Evolutionary conservation across 2,888 invertebrate species (phyloP).

Genomic region (Girardia tigrina): DNA sequence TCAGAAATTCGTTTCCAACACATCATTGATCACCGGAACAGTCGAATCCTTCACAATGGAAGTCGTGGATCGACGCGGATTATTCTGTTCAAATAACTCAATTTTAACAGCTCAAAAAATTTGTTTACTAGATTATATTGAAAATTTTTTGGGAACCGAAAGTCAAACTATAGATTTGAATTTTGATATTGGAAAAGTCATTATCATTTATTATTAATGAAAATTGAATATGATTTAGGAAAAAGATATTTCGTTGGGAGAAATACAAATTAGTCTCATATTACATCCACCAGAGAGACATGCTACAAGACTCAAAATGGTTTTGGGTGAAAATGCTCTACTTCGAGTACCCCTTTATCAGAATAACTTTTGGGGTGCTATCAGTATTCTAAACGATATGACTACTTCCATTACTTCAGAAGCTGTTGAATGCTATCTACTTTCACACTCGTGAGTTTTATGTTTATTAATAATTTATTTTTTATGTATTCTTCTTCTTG

Average conservation of each 20-base stretch:
- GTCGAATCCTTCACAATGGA: slow-evolving; percentile 10
- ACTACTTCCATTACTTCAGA: not conserved
- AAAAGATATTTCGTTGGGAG: slow-evolving; percentile 13
- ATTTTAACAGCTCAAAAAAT: slow-evolving; percentile 9
- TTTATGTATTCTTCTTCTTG: too few relatives aligned
- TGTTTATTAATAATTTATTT: too few relatives aligned
- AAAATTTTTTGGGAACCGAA: not conserved
- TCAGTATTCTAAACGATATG: not conserved
- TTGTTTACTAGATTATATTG: not conserved
- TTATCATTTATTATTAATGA: not conserved
- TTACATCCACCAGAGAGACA: not conserved
- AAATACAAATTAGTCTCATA: not conserved
- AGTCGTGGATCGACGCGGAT: not conserved
- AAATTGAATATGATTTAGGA: not conserved
- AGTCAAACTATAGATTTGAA: not conserved
- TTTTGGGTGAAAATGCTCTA: not conserved
- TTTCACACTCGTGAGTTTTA: not conserved
- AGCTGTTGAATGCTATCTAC: not conserved
- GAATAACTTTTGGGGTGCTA: not conserved
- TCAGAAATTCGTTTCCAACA: not conserved
- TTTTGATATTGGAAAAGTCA: slow-evolving; percentile 2
- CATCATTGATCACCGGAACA: not conserved
- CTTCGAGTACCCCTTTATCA: not conserved
- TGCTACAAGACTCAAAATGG: not conserved
- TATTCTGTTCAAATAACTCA: slow-evolving; percentile 10